A percentile compares a stretch with the other conserved stretches of the same genome.
Evolutionary conservation across 2,113 vertebrate genomes (phyloP).

Genomic region (Gobius niger): DNA sequence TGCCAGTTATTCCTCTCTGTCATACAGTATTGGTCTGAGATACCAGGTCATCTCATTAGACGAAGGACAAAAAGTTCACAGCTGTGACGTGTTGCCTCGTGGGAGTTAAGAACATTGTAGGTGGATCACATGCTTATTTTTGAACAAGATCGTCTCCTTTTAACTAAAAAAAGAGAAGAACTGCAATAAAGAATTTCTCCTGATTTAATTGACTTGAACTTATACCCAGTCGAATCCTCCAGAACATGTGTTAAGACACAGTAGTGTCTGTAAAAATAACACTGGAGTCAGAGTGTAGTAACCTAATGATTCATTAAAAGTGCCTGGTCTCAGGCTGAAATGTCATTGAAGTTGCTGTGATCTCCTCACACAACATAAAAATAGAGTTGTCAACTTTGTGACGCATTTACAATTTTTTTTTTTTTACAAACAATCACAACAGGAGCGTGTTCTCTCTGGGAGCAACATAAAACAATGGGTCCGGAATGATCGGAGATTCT

Average conservation of each 20-base stretch:
- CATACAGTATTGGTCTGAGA: constrained; percentile 50
- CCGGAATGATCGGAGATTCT: constrained; percentile 80
- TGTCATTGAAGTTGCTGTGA: constrained; percentile 42
- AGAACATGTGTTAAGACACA: background rate
- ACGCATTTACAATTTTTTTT: constrained; percentile 65
- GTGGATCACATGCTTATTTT: constrained; percentile 56
- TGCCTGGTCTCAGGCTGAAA: constrained; percentile 23
- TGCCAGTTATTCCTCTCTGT: constrained; percentile 42
- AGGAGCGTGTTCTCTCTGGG: constrained; percentile 72
- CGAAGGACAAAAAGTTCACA: constrained; percentile 67
- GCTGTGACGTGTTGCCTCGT: constrained; percentile 59
- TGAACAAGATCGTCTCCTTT: constrained; percentile 37
- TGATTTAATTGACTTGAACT: background rate
- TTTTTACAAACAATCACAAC: constrained; percentile 66
- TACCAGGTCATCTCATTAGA: constrained; percentile 70
- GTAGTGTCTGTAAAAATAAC: background rate
- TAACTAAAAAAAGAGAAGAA: constrained; percentile 26
- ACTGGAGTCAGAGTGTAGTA: constrained; percentile 14
- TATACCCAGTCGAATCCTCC: background rate
- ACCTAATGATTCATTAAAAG: constrained; percentile 40
- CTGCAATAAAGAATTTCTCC: background rate
- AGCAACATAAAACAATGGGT: constrained; percentile 79
- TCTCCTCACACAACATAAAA: constrained; percentile 52
- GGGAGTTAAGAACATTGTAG: constrained; percentile 52
- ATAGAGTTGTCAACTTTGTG: constrained; percentile 70